These are phyloP conservation scores for Lepidothrix coronata DNA, from an alignment of 2,113 vertebrate genomes.

Conservation along the genomic window DNA sequence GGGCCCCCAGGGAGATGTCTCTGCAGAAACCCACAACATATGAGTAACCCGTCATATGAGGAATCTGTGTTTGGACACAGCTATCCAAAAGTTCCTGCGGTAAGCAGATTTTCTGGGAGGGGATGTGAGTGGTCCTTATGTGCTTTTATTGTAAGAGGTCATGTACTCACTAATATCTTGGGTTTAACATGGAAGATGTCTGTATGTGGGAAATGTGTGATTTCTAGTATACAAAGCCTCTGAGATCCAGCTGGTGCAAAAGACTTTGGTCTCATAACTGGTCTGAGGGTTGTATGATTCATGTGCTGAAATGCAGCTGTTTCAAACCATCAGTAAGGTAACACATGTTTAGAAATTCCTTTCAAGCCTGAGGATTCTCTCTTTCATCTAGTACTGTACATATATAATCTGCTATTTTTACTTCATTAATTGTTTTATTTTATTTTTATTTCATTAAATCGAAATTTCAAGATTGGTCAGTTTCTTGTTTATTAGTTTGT, in stretches of 20 bases:
- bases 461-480: neutral
- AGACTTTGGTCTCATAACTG: neutral
- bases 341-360: neutral
- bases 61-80: slow-evolving; percentile 74
- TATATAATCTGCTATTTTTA: neutral
- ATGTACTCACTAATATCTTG: neutral
- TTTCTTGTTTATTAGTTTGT: neutral
- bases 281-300: neutral
- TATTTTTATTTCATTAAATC: neutral
- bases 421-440: neutral
- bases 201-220: neutral
- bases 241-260: neutral
- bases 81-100: slow-evolving; percentile 86
- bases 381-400: neutral
- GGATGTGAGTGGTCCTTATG: neutral
- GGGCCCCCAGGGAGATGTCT: slow-evolving; percentile 90
- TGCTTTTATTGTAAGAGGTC: neutral
- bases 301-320: neutral
- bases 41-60: slow-evolving; percentile 78
- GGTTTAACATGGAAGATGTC: neutral
- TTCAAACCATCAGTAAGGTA: neutral
- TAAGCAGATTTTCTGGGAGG: slow-evolving; percentile 68
- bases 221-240: neutral
- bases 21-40: slow-evolving; percentile 76
- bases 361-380: neutral